These are phyloP conservation scores for Lepidiolamprologus cunningtoni DNA, from an alignment of 2,113 vertebrate genomes.

Conservation along the genomic window DNA sequence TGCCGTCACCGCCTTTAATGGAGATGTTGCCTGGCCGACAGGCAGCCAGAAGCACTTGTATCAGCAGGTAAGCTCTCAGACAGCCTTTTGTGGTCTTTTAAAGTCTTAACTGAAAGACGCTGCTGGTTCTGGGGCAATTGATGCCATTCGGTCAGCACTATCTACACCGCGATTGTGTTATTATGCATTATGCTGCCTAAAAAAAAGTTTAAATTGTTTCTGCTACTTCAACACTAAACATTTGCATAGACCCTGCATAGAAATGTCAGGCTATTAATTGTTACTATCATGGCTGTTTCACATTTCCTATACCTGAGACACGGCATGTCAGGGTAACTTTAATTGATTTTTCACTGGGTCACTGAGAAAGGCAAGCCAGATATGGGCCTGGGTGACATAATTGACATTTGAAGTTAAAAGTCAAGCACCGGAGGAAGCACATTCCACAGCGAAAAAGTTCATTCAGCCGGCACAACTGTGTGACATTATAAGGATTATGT, in stretches of 20 bases:
- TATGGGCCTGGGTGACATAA: constrained; percentile 14
- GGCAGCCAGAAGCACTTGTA: not conserved
- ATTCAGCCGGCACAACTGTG: not conserved
- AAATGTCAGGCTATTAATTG: constrained; percentile 54
- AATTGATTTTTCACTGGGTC: constrained; percentile 44
- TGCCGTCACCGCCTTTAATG: constrained; percentile 27
- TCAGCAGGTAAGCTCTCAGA: constrained; percentile 30
- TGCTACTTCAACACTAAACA: not conserved
- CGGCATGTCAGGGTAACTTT: not conserved
- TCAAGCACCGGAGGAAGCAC: constrained; percentile 11
- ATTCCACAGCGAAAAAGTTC: not conserved
- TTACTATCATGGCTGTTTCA: not conserved
- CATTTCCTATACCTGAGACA: constrained; percentile 1
- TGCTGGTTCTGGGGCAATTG: not conserved
- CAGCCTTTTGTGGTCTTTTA: not conserved
- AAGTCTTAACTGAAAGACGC: not conserved
- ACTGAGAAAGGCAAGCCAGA: not conserved
- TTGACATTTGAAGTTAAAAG: constrained; percentile 51
- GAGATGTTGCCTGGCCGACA: constrained; percentile 30
- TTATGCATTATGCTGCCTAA: not conserved
- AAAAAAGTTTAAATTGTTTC: not conserved
- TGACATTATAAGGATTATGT: not conserved
- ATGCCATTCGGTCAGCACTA: not conserved
- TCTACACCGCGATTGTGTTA: not conserved
- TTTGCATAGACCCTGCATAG: not conserved